phyloP scores from a whole-genome alignment of 2,888 invertebrate genomes.

The Melanchra persicariae region DNA sequence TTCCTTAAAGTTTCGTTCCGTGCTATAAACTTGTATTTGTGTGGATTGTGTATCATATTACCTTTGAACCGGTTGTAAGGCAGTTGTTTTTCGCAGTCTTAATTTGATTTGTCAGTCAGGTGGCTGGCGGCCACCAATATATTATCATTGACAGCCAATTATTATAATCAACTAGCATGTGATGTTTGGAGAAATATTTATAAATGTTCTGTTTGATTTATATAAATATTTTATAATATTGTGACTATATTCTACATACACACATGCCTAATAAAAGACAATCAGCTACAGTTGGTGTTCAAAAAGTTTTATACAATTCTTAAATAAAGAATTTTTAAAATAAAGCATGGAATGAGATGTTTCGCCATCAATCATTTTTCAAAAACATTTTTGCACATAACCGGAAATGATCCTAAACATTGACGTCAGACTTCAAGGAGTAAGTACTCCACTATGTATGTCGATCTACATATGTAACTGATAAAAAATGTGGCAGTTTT shows the following conservation, averaged over 20 bases:
- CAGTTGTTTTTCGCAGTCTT: constrained; percentile 42
- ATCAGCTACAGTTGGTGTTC: background rate
- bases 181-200: constrained; percentile 35
- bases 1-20: constrained; percentile 5
- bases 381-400: constrained; percentile 23
- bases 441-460: background rate
- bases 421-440: constrained; percentile 33
- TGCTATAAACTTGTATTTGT: constrained; percentile 12
- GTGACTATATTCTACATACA: constrained; percentile 12
- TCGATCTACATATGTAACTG: constrained; percentile 9
- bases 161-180: constrained; percentile 49
- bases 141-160: constrained; percentile 55
- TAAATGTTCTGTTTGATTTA: constrained; percentile 31
- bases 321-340: constrained; percentile 14
- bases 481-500: constrained; percentile 27
- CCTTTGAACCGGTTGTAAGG: constrained; percentile 59
- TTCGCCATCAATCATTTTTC: constrained; percentile 23
- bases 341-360: constrained; percentile 29
- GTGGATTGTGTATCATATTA: constrained; percentile 31
- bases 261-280: background rate
- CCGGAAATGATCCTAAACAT: constrained; percentile 30
- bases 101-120: constrained; percentile 58
- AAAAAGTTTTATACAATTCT: constrained; percentile 1
- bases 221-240: constrained; percentile 26
- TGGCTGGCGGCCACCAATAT: constrained; percentile 39